Conservation (phyloP, 2,888 invertebrate genomes). For the Brassicogethes aeneus region DNA sequence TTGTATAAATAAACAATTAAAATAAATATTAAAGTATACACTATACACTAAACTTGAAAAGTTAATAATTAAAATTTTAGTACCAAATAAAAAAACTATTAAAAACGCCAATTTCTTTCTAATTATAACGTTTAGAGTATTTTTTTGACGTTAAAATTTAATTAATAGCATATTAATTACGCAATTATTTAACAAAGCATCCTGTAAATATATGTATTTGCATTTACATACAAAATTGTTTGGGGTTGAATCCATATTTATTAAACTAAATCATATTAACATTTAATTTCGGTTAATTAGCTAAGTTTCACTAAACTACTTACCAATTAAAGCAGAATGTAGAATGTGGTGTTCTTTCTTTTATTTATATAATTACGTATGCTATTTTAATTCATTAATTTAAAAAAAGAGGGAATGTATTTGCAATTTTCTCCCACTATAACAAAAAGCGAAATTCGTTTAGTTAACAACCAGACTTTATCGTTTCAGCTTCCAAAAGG, state of each 20-base stretch:
- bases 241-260: background rate
- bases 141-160: no score
- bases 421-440: constrained; percentile 4
- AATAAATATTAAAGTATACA: background rate
- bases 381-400: constrained; percentile 1
- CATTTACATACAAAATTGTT: background rate
- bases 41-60: no score
- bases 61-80: no score
- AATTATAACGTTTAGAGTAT: no score
- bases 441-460: constrained; percentile 1
- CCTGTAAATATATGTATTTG: constrained; percentile 8
- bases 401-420: constrained; percentile 1
- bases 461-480: background rate
- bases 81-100: no score
- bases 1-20: background rate
- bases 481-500: constrained; percentile 34
- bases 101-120: no score
- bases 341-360: background rate
- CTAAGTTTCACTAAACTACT: constrained; percentile 26
- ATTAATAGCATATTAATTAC: no score
- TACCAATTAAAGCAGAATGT: constrained; percentile 30
- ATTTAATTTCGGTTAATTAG: constrained; percentile 1
- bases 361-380: background rate
- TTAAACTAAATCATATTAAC: background rate
- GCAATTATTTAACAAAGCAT: no score